phyloP scores from a whole-genome alignment of 2,113 vertebrate genomes.

The Machaerirhynchus nigripectus region DNA sequence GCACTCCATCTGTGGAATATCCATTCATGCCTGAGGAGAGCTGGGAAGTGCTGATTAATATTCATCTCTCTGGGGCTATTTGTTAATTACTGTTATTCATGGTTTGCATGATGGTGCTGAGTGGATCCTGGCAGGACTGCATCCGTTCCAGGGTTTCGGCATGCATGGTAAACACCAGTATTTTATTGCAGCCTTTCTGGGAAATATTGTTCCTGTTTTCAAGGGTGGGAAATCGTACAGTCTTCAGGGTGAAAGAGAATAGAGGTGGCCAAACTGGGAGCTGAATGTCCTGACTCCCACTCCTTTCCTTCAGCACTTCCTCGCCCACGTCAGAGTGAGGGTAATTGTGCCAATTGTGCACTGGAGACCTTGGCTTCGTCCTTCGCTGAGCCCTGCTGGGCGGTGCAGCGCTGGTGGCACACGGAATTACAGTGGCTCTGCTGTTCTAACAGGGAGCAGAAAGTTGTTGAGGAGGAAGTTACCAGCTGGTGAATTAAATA shows the following conservation, averaged over 20 bases:
- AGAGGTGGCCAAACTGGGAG: not conserved
- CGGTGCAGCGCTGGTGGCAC: not conserved
- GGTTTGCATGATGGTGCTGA: not conserved
- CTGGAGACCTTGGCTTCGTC: not conserved
- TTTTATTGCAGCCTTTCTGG: constrained; percentile 3
- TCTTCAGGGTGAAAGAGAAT: not conserved
- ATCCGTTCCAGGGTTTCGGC: not conserved
- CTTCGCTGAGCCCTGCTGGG: not conserved
- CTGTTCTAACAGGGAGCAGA: not conserved
- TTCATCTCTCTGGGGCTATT: not conserved
- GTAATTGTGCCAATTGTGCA: not conserved
- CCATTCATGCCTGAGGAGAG: not conserved
- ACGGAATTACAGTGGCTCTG: not conserved
- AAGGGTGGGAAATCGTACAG: not conserved
- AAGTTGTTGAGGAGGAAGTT: not conserved
- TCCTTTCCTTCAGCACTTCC: not conserved
- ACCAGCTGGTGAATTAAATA: not conserved
- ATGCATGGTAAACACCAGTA: not conserved
- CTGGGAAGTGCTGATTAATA: not conserved
- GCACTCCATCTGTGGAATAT: not conserved
- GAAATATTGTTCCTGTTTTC: not conserved
- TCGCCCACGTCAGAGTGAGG: not conserved
- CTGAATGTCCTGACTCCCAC: constrained; percentile 4
- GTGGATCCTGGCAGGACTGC: not conserved
- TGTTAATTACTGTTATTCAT: not conserved